These are phyloP conservation scores for Drosophila algonquin DNA, from an alignment of 2,888 invertebrate species.

Conservation along the genomic window DNA sequence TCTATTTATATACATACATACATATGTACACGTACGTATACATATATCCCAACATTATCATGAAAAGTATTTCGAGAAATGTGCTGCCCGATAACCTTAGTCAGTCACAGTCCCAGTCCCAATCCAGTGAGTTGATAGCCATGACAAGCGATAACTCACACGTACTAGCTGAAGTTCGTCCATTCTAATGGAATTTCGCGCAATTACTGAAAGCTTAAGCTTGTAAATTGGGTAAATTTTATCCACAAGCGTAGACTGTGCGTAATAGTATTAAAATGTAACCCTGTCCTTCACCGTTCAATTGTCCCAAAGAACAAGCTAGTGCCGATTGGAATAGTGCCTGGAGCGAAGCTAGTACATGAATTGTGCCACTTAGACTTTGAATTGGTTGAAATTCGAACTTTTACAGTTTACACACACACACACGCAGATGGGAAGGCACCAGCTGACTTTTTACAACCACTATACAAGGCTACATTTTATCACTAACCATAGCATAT, in stretches of 20 bases:
- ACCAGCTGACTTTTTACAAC: conserved; percentile 37
- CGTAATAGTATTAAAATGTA: conserved; percentile 24
- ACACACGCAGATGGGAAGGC: conserved; percentile 11
- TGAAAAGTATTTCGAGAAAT: conserved; percentile 34
- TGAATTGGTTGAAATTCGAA: conserved; percentile 15
- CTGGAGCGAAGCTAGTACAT: conserved; percentile 7
- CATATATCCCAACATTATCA: background rate
- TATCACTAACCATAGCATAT: too few relatives aligned
- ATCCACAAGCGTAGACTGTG: conserved; percentile 3
- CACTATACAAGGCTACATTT: background rate
- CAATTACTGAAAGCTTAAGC: conserved; percentile 30
- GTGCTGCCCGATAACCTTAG: conserved; percentile 52
- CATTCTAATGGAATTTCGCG: conserved; percentile 60
- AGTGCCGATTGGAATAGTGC: conserved; percentile 9
- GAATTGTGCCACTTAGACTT: conserved; percentile 23
- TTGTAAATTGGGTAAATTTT: background rate
- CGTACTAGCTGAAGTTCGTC: conserved; percentile 39
- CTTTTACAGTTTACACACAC: background rate
- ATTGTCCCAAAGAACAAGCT: conserved; percentile 19
- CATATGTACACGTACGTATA: too few relatives aligned
- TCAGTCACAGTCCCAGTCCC: conserved; percentile 12
- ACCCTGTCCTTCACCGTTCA: conserved; percentile 36
- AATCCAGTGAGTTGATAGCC: conserved; percentile 16
- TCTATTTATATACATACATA: too few relatives aligned
- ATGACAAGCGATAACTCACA: conserved; percentile 36